Base-by-base conservation (phyloP, 2,113 vertebrate species). In the Lates calcarifer region DNA sequence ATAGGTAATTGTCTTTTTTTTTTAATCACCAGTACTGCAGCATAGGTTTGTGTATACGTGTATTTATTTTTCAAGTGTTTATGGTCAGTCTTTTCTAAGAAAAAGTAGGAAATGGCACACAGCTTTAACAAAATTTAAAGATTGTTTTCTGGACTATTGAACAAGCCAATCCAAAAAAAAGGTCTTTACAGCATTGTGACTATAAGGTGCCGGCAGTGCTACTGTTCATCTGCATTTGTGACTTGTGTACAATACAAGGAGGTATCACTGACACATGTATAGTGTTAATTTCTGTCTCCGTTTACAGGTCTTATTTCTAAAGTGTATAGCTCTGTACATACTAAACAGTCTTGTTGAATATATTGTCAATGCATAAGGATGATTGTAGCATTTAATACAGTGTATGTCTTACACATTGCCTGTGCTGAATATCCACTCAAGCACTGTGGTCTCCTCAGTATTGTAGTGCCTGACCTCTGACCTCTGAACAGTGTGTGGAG, bases 51-150 rank as follows among this genome's bases (percentile, higher is more conserved):
- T 79, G 77, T 74, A 31, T 14, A 33, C 96, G 96, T 96, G 95
- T 98, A 97, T 99, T 98, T 98, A 97, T 98, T 97, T 89, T 96
- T 96, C 92, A 95, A 96, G 95, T 98, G 98, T 98, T 99, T 98
- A 97, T 98, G 95, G 96, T 69, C 7, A 93, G 29, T 68, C 57
- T 95, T 94, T 96, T 97, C 95, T 97, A 96, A 97, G 96, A 97
- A 97, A 97, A 97, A 94, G 94, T 96, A 55, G 29, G 41, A 82
- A 55, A 79, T 67, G 56, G 65, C 78, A 76, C 28, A 62, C 22
- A 95, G 77, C 84, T 93, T 80, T 86, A 96, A 95, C 96, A 92
- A 45, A 63, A 66, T 26, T 18, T 37, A 92, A 96, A 74, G 3
- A 58, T 73, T 74, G 95, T 96, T 96, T 90, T 75, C 71, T 57